A percentile compares a stretch with the other conserved stretches of the same genome.
Evolutionary conservation across 1,140 invertebrate species (phyloP).

Genomic region (Ladona fulva): DNA sequence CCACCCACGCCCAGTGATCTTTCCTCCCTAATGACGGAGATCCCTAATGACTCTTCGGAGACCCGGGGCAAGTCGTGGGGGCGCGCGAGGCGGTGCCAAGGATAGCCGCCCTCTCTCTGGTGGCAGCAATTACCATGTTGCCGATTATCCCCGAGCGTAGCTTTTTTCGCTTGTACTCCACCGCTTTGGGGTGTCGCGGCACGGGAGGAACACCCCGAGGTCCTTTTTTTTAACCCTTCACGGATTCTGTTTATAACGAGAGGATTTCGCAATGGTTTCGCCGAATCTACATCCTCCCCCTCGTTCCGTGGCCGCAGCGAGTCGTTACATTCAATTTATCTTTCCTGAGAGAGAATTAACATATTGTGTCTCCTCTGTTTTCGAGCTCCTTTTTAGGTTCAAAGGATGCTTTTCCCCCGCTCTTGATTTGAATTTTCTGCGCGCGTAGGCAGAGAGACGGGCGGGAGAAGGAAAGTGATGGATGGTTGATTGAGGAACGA

Average conservation of each 20-base stretch:
- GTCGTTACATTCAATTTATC: too few relatives aligned
- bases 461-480: neutral
- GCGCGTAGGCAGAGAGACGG: neutral
- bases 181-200: too few relatives aligned
- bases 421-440: too few relatives aligned
- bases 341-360: too few relatives aligned
- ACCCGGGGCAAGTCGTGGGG: neutral
- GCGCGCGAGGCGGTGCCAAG: neutral
- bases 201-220: neutral
- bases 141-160: neutral
- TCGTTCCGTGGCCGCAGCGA: too few relatives aligned
- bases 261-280: too few relatives aligned
- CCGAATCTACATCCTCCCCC: too few relatives aligned
- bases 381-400: too few relatives aligned
- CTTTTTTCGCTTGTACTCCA: neutral
- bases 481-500: neutral
- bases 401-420: too few relatives aligned
- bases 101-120: neutral
- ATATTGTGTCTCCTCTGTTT: too few relatives aligned
- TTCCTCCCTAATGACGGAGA: neutral
- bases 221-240: neutral
- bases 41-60: neutral
- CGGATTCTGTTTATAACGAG: too few relatives aligned
- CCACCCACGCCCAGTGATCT: too few relatives aligned
- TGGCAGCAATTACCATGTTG: neutral